Conservation (phyloP, 2,113 vertebrate species). For the Trogon surrucura region DNA sequence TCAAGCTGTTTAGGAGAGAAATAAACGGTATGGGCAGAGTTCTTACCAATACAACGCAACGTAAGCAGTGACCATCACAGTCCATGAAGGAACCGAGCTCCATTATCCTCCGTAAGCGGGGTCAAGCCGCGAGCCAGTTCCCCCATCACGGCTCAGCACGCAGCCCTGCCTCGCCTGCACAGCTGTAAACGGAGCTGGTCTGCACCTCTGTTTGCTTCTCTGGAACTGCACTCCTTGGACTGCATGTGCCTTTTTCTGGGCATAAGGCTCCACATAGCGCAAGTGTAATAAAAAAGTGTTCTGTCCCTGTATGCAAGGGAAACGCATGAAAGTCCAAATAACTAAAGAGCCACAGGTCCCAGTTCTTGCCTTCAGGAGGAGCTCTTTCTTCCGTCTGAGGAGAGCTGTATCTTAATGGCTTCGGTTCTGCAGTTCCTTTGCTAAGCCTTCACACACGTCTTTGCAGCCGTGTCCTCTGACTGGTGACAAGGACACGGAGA, state of each 20-base stretch:
- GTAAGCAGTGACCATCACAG: neutral
- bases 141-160: neutral
- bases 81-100: neutral
- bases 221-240: neutral
- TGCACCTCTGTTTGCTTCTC: neutral
- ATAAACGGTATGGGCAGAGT: neutral
- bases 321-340: neutral
- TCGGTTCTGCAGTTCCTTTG: neutral
- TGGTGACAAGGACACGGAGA: neutral
- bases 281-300: neutral
- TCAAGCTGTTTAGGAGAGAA: neutral
- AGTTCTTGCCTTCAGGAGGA: conserved; percentile 25
- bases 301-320: neutral
- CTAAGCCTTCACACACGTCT: neutral
- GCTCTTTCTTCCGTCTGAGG: conserved; percentile 17
- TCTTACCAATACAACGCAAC: neutral
- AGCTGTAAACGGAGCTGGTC: neutral
- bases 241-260: neutral
- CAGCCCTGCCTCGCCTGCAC: neutral
- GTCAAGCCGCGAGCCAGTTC: neutral
- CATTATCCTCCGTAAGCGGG: too few species aligned
- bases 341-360: neutral
- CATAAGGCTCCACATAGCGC: neutral
- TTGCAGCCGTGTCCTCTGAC: neutral
- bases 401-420: neutral